Evolutionary conservation across 2,113 vertebrate genomes (phyloP), one percentile per base, ranked within the genome.

Genomic region (Pycnonotus jocosus): DNA sequence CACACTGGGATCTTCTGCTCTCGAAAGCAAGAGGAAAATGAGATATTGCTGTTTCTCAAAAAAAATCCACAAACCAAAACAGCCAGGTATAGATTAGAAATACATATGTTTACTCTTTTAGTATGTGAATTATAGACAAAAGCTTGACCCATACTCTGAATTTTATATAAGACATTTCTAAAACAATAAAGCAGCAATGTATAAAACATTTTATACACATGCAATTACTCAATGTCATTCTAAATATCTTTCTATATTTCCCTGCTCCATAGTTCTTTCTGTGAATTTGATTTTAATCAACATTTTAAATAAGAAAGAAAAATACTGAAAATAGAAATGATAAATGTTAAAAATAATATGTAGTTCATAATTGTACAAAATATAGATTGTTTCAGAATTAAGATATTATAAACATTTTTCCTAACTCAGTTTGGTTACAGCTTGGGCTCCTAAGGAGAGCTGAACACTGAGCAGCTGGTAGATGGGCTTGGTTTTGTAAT

Each of bases 221-320:
- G 21, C 10, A 42, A 50, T 45, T 78, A 60, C 11, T 76, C 54
- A 40, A 0, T 35, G 16, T 61, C 14, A 42, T 80, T 68, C n/a
- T 65, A 69, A 72, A 31, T 74, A 38, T 62, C 31, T 72, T 68
- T 57, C 37, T 91, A 7, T 30, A 5, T 90, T 87, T 80, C 23
- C 23, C 25, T 61, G 18, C 31, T 66, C 24, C n/a, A 5, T 73
- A 72, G 25, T 70, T 94, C 58, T 90, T 91, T 80, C 57, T 80
- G 16, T 81, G 53, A 23, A 19, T 82, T 82, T 53, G 31, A 76
- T 80, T 93, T 92, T 79, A 61, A 38, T 77, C 65, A 82, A 82
- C 22, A 30, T 88, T 93, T 93, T 48, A 64, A 92, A 23, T 71
- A 82, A 90, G 42, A 94, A 83, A 79, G 18, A 81, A 85, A 94